These are phyloP conservation scores for Erannis defoliaria DNA, from an alignment of 2,888 invertebrate genomes.

Conservation along the genomic window DNA sequence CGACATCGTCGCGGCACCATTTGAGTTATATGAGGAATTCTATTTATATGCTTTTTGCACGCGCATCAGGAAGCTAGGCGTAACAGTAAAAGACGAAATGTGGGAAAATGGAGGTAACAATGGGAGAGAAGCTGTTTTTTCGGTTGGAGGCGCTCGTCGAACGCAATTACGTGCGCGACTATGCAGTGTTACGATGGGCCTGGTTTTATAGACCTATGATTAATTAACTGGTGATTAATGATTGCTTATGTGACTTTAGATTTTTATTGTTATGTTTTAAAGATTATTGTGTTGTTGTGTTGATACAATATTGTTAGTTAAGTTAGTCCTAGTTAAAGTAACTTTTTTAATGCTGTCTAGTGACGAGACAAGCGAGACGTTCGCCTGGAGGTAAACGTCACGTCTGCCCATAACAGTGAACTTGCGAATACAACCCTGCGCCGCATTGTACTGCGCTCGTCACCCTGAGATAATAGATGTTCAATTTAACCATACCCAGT, in stretches of 20 bases:
- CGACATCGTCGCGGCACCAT: constrained; percentile 54
- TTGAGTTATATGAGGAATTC: constrained; percentile 70
- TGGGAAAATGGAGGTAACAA: constrained; percentile 81
- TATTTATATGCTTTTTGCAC: constrained; percentile 81
- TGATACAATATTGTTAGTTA: too few relatives aligned
- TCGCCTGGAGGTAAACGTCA: too few relatives aligned
- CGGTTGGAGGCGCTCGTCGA: constrained; percentile 81
- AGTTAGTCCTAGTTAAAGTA: too few relatives aligned
- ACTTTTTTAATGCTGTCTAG: too few relatives aligned
- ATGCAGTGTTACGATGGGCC: constrained; percentile 64
- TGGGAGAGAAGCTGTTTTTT: constrained; percentile 80
- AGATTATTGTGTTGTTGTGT: too few relatives aligned
- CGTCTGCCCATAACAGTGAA: too few relatives aligned
- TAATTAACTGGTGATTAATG: constrained; percentile 44
- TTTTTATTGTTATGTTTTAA: too few relatives aligned
- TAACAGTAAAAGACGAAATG: constrained; percentile 84
- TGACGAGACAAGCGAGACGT: too few relatives aligned
- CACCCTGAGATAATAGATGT: too few relatives aligned
- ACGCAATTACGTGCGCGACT: constrained; percentile 77
- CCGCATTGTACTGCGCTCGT: too few relatives aligned
- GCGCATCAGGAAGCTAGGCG: constrained; percentile 78
- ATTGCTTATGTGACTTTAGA: background rate
- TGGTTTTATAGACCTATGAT: constrained; percentile 42
- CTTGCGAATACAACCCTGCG: too few relatives aligned
- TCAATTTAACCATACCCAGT: too few relatives aligned